These are phyloP conservation scores for Sinocyclocheilus rhinocerous DNA, from an alignment of 2,113 vertebrate genomes.

Conservation along the genomic window DNA sequence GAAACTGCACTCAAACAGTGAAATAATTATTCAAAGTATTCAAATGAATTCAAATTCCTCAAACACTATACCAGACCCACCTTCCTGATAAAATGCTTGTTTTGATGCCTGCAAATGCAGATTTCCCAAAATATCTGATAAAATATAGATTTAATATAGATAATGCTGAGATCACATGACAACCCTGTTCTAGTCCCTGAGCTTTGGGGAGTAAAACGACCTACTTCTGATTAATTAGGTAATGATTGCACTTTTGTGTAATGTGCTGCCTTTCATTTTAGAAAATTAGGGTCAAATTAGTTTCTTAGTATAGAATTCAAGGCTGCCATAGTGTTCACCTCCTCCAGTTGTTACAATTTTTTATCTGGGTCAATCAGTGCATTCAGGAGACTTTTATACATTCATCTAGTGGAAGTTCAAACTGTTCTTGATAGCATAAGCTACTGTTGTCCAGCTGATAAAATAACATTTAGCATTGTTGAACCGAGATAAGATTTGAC, in stretches of 20 bases:
- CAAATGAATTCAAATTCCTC: too few species aligned
- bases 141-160: not conserved
- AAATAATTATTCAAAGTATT: constrained; percentile 1
- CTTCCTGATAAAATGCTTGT: not conserved
- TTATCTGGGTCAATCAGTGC: not conserved
- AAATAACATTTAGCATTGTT: not conserved
- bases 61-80: not conserved
- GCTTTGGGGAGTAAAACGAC: constrained; percentile 69
- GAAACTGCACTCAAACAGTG: too few species aligned
- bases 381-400: not conserved
- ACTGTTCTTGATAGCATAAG: not conserved
- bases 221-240: constrained; percentile 74
- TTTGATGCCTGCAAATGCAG: not conserved
- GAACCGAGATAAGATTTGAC: not conserved
- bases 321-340: constrained; percentile 29
- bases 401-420: not conserved
- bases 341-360: not conserved
- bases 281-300: constrained; percentile 53
- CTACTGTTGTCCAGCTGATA: not conserved
- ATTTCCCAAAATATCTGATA: not conserved
- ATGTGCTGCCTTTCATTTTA: constrained; percentile 58
- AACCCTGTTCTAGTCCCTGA: not conserved
- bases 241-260: constrained; percentile 59
- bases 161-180: not conserved
- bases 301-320: constrained; percentile 66